A percentile compares a stretch with the other conserved stretches of the same genome.
phyloP scores from a whole-genome alignment of 2,113 vertebrate species.

The Cyprinus carpio region DNA sequence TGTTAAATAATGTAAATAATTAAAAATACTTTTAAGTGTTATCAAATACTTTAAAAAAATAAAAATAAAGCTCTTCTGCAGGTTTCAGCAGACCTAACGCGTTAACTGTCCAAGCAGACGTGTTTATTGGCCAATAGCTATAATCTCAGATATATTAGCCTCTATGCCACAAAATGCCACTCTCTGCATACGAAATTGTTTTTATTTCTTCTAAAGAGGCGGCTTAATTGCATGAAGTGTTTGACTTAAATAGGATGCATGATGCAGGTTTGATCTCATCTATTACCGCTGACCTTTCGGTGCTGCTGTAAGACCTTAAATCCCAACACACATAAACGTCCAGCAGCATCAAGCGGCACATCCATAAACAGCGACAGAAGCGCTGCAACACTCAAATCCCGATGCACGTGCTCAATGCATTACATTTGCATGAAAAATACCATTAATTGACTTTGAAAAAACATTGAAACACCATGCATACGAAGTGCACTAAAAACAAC shows the following conservation, averaged over 20 bases:
- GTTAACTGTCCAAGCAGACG: not conserved
- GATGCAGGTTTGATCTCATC: slow-evolving; percentile 22
- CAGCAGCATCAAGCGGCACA: slow-evolving; percentile 49
- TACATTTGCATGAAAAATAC: not conserved
- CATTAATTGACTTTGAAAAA: slow-evolving; percentile 27
- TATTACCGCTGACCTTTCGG: slow-evolving; percentile 69
- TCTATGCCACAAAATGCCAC: not conserved
- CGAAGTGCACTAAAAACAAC: no score
- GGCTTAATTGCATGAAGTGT: slow-evolving; percentile 61
- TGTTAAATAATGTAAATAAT: not conserved
- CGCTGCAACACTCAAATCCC: not conserved
- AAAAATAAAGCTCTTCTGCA: not conserved
- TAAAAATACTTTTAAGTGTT: not conserved
- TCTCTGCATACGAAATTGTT: not conserved
- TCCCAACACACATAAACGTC: slow-evolving; percentile 54
- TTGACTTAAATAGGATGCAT: slow-evolving; percentile 64
- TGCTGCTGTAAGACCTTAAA: slow-evolving; percentile 39
- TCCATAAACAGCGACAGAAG: not conserved
- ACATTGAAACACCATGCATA: no score
- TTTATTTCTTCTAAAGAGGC: slow-evolving; percentile 13
- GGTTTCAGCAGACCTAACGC: not conserved
- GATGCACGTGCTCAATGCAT: not conserved
- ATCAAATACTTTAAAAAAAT: not conserved
- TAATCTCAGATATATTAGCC: not conserved
- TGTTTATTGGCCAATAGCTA: not conserved